Evolutionary conservation across 2,888 invertebrate genomes (phyloP).

Genomic region (Lampropteryx suffumata): DNA sequence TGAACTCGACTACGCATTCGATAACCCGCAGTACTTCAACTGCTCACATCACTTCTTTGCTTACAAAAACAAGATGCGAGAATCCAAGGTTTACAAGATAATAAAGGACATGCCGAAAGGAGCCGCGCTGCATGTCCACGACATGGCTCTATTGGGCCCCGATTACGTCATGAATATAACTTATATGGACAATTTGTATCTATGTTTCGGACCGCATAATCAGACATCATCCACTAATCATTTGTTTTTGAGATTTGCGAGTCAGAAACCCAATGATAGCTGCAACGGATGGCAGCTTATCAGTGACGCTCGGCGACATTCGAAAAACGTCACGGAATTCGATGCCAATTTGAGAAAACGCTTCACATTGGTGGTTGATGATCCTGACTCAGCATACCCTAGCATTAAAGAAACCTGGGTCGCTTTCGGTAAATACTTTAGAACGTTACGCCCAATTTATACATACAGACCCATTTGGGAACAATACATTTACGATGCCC

Average conservation of each 20-base stretch:
- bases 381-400: constrained; percentile 70
- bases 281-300: constrained; percentile 73
- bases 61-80: constrained; percentile 80
- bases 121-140: constrained; percentile 87
- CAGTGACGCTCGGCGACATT: constrained; percentile 61
- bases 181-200: constrained; percentile 83
- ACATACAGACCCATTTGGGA: constrained; percentile 85
- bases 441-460: constrained; percentile 76
- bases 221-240: constrained; percentile 9
- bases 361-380: constrained; percentile 80
- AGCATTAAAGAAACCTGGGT: constrained; percentile 84
- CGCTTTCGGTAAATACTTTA: constrained; percentile 82
- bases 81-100: constrained; percentile 85
- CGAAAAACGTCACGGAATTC: constrained; percentile 68
- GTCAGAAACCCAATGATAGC: constrained; percentile 22
- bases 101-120: constrained; percentile 90
- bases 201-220: constrained; percentile 59
- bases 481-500: constrained; percentile 85
- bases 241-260: constrained; percentile 51
- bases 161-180: constrained; percentile 86
- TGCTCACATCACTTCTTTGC: constrained; percentile 86
- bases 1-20: constrained; percentile 80
- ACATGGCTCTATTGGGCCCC: constrained; percentile 84
- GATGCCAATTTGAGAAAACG: constrained; percentile 77
- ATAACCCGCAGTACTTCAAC: constrained; percentile 82